Percentiles rank a stretch among this genome's conserved stretches.
phyloP scores from a whole-genome alignment of 2,113 vertebrate genomes.

The Psittacula cyanocephala region DNA sequence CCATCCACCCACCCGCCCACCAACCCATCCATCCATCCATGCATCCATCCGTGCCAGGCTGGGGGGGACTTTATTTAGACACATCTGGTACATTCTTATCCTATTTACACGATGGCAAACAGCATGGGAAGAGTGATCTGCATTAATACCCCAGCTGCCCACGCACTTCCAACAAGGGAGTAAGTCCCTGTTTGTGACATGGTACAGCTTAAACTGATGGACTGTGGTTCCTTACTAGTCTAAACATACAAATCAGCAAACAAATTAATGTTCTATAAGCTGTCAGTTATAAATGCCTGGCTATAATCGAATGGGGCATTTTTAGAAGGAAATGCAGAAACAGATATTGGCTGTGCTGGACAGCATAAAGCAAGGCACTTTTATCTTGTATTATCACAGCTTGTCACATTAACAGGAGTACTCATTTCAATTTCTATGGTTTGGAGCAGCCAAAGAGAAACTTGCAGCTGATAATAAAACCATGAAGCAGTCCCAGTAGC shows the following conservation, averaged over 20 bases:
- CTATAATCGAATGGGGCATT: not conserved
- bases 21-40: not conserved
- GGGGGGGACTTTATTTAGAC: not conserved
- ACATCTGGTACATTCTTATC: not conserved
- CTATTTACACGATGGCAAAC: not conserved
- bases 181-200: not conserved
- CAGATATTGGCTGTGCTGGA: not conserved
- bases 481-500: not conserved
- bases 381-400: not conserved
- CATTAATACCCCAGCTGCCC: not conserved
- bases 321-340: not conserved
- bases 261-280: not conserved
- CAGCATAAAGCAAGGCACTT: not conserved
- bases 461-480: not conserved
- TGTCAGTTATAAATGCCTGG: not conserved
- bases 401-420: not conserved
- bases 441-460: not conserved
- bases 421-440: not conserved
- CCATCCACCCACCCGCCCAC: not conserved
- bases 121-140: not conserved
- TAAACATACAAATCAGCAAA: not conserved
- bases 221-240: not conserved
- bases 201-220: not conserved
- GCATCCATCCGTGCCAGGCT: not conserved
- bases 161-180: not conserved